Percentiles rank a stretch among this genome's conserved stretches.
Conservation (phyloP, 1,140 invertebrate species). For the Chrysoperla carnea region DNA sequence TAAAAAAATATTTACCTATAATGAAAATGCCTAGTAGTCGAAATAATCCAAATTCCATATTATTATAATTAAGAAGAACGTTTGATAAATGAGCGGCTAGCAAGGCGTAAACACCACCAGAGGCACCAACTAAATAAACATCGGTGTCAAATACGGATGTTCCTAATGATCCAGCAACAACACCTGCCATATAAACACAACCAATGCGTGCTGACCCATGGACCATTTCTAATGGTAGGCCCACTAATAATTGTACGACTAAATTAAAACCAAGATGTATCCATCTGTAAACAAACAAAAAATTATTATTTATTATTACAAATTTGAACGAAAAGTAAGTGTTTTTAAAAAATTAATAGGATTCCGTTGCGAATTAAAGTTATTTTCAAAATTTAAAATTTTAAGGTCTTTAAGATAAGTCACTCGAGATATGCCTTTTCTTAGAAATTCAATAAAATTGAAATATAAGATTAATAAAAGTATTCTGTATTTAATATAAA, state of each 20-base stretch:
- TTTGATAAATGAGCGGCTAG: slow-evolving; percentile 89
- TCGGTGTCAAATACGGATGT: slow-evolving; percentile 90
- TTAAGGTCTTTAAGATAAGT: too few species aligned
- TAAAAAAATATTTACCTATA: slow-evolving; percentile 50
- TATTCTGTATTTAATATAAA: too few species aligned
- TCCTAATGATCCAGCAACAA: slow-evolving; percentile 80
- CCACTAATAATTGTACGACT: slow-evolving; percentile 77
- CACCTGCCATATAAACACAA: slow-evolving; percentile 84
- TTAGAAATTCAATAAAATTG: too few species aligned
- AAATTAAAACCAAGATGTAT: slow-evolving; percentile 90
- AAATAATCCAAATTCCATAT: slow-evolving; percentile 88
- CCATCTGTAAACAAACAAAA: slow-evolving; percentile 48
- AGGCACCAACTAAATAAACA: slow-evolving; percentile 84
- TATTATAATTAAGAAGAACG: slow-evolving; percentile 87
- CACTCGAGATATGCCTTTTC: too few species aligned
- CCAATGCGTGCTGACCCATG: slow-evolving; percentile 79
- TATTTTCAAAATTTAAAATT: too few species aligned
- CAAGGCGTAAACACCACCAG: slow-evolving; percentile 85
- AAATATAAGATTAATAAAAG: too few species aligned
- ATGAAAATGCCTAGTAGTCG: slow-evolving; percentile 78
- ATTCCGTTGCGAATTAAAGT: too few species aligned
- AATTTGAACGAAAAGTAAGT: background rate
- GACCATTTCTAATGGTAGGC: slow-evolving; percentile 92
- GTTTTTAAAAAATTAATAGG: too few species aligned
- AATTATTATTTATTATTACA: background rate